Base-by-base conservation (phyloP, 2,113 vertebrate genomes). In the Lethenteron reissneri region DNA sequence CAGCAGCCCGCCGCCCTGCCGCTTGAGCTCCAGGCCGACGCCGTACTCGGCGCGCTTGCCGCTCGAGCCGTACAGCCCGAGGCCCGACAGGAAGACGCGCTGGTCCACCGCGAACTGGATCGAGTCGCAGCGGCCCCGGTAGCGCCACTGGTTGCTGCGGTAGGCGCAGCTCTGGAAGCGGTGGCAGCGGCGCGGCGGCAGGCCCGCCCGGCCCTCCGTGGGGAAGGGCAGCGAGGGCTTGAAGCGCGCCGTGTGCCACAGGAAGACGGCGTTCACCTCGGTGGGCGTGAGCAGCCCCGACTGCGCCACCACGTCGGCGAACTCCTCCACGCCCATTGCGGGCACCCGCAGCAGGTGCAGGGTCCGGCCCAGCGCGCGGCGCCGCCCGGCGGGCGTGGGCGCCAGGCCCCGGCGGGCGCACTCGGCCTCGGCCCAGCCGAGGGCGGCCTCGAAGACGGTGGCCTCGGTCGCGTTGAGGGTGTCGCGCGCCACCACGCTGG, bases 111-210 rank as follows among this genome's bases (percentile, higher is more conserved):
- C 88, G n/a, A 97, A 99, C 83, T 97, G 92, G 77, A 99, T 97
- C 80, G 91, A 97, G 83, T 97, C 94, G 6, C 92, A 96, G 5
- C 94, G 87, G 1, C 94, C 92, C 1, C 90, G 82, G 83, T 97
- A 97, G 73, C 94, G 80, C 92, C 94, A 99, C 82, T 99, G 94
- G 74, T 99, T 99, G 84, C 92, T 92, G 73, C 94, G 85, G 74
- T 94, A 95, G 0, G 94, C 92, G 0, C 90, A 90, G 0, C 91
- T 92, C 78, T 96, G 92, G 75, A 99, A 99, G 57, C 94, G 85
- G 70, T 88, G 88, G 80, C 94, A 97, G 7, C 83, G 78, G 78
- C 92, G 91, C 0, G 89, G 85, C 2, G 77, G 76, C 0, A 97
- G 80, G 57, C 94, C 94, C 77, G 81, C 80, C 73, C 92, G 79